Conservation (phyloP, 2,888 invertebrate species). For the Andrena trimmerana region DNA sequence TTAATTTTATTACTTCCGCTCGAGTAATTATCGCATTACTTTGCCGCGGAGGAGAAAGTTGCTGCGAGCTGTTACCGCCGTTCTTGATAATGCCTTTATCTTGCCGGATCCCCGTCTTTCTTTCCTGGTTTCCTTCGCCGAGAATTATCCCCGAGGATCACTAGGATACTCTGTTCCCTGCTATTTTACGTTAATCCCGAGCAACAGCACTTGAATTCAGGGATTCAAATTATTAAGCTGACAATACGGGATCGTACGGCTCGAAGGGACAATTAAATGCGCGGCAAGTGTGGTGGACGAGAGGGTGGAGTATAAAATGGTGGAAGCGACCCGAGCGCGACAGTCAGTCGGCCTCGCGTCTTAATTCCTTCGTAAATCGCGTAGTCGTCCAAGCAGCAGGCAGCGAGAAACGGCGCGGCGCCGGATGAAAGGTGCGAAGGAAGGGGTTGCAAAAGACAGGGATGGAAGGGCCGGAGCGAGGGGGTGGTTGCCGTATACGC, state of each 20-base stretch:
- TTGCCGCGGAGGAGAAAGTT: slow-evolving; percentile 75
- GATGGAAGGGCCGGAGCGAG: slow-evolving; percentile 24
- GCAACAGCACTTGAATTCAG: too few species aligned
- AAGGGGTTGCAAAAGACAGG: not conserved
- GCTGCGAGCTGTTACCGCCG: slow-evolving; percentile 58
- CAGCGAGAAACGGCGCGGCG: slow-evolving; percentile 31
- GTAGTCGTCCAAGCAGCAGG: slow-evolving; percentile 31
- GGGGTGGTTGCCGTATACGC: not conserved
- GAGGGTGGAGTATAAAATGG: slow-evolving; percentile 16
- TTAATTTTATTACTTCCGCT: slow-evolving; percentile 85
- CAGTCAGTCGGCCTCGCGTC: slow-evolving; percentile 28
- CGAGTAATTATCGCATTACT: slow-evolving; percentile 84
- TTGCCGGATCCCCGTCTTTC: not conserved
- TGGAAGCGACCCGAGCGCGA: not conserved
- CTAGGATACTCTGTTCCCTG: not conserved
- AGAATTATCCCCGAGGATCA: not conserved
- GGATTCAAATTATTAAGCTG: too few species aligned
- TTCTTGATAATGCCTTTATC: slow-evolving; percentile 36
- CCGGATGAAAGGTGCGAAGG: slow-evolving; percentile 40
- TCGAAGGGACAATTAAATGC: not conserved
- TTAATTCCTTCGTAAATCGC: slow-evolving; percentile 55
- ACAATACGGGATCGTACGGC: not conserved
- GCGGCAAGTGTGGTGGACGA: not conserved
- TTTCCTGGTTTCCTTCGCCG: not conserved
- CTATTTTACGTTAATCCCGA: not conserved